Evolutionary conservation across 2,888 invertebrate genomes (phyloP).

Genomic region (Amphipoea oculea): DNA sequence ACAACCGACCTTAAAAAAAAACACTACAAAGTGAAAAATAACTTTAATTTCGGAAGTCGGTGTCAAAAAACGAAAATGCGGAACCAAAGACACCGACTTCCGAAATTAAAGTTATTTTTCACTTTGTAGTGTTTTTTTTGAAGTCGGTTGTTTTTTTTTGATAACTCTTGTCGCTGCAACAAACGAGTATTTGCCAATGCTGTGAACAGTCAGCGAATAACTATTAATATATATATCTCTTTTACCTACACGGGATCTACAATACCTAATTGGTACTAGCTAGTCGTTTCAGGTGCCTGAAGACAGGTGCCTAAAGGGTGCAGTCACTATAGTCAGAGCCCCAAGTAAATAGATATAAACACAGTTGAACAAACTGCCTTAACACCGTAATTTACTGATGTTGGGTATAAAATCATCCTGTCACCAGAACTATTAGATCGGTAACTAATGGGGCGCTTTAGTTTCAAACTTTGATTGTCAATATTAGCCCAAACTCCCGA

Average conservation of each 20-base stretch:
- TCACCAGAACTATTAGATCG: slow-evolving; percentile 17
- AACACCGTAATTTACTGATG: not conserved
- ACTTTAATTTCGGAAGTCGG: too few species aligned
- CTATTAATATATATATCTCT: too few species aligned
- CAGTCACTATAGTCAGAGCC: not conserved
- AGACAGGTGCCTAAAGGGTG: too few species aligned
- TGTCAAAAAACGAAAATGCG: too few species aligned
- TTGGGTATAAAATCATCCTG: not conserved
- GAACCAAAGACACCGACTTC: too few species aligned
- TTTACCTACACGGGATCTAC: too few species aligned
- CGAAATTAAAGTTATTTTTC: too few species aligned
- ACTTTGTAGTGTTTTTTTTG: too few species aligned
- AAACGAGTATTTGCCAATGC: not conserved
- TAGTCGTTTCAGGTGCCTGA: too few species aligned
- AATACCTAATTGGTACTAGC: too few species aligned
- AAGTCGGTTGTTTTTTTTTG: not conserved
- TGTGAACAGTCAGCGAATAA: not conserved
- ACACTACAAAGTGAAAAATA: too few species aligned
- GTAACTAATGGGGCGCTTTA: slow-evolving; percentile 22
- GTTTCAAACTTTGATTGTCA: slow-evolving; percentile 49
- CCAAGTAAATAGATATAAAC: not conserved
- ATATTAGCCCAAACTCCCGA: slow-evolving; percentile 32
- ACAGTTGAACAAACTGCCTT: not conserved
- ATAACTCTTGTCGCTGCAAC: not conserved
- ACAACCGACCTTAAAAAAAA: too few species aligned